These are phyloP conservation scores for Scaptodrosophila lebanonensis DNA, from an alignment of 1,140 invertebrate species.

Conservation along the genomic window DNA sequence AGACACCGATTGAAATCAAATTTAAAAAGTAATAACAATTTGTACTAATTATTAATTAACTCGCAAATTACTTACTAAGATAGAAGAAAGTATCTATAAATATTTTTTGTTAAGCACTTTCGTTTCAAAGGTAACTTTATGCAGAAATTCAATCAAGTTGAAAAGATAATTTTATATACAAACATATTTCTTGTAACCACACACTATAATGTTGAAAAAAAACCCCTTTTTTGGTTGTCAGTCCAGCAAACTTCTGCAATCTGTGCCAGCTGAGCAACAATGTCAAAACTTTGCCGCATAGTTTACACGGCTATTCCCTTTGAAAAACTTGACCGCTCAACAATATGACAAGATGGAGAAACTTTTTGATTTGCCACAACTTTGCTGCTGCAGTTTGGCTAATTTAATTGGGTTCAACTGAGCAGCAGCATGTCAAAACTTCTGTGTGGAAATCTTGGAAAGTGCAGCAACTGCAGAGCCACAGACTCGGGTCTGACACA, in stretches of 20 bases:
- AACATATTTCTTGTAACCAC: too few species aligned
- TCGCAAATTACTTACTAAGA: too few species aligned
- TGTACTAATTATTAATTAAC: too few species aligned
- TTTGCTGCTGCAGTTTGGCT: conserved; percentile 28
- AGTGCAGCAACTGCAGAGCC: conserved; percentile 25
- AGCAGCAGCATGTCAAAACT: conserved; percentile 15
- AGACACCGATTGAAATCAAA: too few species aligned
- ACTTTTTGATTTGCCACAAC: conserved; percentile 38
- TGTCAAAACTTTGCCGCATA: conserved; percentile 21
- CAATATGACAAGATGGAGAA: conserved; percentile 34
- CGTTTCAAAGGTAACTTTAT: too few species aligned
- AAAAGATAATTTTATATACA: too few species aligned
- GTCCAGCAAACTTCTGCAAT: conserved; percentile 4
- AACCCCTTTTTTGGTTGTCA: not conserved
- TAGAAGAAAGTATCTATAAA: too few species aligned
- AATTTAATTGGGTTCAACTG: conserved; percentile 53
- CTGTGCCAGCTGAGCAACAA: too few species aligned
- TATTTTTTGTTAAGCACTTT: too few species aligned
- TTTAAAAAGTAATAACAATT: too few species aligned
- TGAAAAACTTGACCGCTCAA: conserved; percentile 14
- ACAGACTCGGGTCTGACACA: conserved; percentile 9
- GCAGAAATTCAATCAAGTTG: too few species aligned
- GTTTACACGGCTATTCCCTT: conserved; percentile 19
- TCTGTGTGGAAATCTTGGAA: conserved; percentile 25
- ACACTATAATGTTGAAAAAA: too few species aligned